Conservation (phyloP, 35 echinoderm and acorn worm genomes). For the Diadema setosum region DNA sequence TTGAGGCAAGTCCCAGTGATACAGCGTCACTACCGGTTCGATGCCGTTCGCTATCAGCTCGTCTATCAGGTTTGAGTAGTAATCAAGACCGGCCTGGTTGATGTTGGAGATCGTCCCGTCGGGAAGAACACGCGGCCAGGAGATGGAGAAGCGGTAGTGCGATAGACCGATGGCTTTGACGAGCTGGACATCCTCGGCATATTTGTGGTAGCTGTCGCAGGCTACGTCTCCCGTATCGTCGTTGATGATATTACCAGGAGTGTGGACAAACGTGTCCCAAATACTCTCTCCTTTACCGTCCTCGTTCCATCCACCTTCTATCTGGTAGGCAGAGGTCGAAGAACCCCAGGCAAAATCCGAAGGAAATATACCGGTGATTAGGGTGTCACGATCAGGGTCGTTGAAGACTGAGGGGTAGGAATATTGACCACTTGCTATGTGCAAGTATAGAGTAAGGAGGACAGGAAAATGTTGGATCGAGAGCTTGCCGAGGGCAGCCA, state of each 20-base stretch:
- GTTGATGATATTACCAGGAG: conserved; percentile 10
- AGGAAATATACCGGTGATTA: conserved; percentile 69
- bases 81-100: conserved; percentile 73
- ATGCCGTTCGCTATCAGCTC: conserved; percentile 56
- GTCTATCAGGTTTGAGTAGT: conserved; percentile 79
- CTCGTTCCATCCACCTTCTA: conserved; percentile 84
- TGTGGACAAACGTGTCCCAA: conserved; percentile 69
- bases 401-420: conserved; percentile 80
- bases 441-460: no score
- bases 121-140: conserved; percentile 83
- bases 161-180: conserved; percentile 57
- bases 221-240: conserved; percentile 86
- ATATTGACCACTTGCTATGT: conserved; percentile 13
- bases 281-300: conserved; percentile 90
- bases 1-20: conserved; percentile 97
- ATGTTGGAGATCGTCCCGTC: conserved; percentile 40
- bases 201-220: conserved; percentile 98
- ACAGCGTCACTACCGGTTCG: conserved; percentile 89
- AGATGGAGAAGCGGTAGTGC: conserved; percentile 90
- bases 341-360: conserved; percentile 75
- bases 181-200: conserved; percentile 58
- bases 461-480: no score
- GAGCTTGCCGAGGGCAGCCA: no score
- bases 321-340: conserved; percentile 78
- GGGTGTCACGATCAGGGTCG: conserved; percentile 69